Percentiles rank a stretch among this genome's conserved stretches.
Evolutionary conservation across 2,888 invertebrate genomes (phyloP).

Genomic region (Drosophila emarginata): DNA sequence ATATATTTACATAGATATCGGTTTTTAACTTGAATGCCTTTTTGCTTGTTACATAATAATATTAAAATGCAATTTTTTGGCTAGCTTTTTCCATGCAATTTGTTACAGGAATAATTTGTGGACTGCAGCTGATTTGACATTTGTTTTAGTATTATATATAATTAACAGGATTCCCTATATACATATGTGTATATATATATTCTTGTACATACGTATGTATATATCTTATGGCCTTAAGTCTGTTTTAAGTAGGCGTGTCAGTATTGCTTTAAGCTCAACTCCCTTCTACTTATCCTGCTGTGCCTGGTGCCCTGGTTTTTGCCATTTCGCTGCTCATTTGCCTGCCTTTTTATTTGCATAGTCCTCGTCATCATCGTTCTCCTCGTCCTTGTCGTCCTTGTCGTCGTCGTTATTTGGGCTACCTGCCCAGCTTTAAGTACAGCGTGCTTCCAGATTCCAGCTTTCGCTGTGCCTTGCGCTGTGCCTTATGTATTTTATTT

Average conservation of each 20-base stretch:
- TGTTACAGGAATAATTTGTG: too few species aligned
- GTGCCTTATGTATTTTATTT: constrained; percentile 58
- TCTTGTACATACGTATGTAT: background rate
- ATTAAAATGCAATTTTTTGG: too few species aligned
- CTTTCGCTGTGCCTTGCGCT: constrained; percentile 18
- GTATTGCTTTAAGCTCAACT: background rate
- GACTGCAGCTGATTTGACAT: too few species aligned
- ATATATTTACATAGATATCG: too few species aligned
- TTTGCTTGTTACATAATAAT: too few species aligned
- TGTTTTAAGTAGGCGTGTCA: background rate
- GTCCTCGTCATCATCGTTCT: constrained; percentile 36
- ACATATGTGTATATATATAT: too few species aligned
- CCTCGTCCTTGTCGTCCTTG: background rate
- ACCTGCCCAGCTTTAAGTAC: constrained; percentile 19
- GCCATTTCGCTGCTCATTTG: constrained; percentile 64
- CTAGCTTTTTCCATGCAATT: too few species aligned
- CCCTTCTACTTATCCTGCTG: background rate
- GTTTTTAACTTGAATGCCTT: too few species aligned
- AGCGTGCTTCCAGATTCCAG: constrained; percentile 24
- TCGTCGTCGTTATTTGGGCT: constrained; percentile 11
- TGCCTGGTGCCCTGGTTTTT: constrained; percentile 31
- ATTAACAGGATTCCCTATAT: too few species aligned
- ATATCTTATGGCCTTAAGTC: background rate
- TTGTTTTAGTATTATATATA: too few species aligned
- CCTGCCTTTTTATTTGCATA: constrained; percentile 67